phyloP scores from a whole-genome alignment of 30 jellyfish, hydroid and myxozoan species.

The Sanderia malayensis region DNA sequence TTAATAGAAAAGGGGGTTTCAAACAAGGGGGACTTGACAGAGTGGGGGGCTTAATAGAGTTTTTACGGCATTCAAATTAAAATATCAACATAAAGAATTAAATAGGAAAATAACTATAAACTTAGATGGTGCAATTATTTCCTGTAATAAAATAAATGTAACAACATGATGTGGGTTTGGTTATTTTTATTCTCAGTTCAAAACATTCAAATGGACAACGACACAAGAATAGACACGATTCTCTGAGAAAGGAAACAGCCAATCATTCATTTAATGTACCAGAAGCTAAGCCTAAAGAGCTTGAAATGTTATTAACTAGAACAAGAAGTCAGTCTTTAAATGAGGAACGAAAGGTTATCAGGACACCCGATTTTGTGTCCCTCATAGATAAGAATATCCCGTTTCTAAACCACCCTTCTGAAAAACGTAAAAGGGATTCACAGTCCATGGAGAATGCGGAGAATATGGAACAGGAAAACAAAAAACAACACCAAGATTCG shows the following conservation, averaged over 20 bases:
- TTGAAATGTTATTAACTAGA: background rate
- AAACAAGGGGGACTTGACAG: background rate
- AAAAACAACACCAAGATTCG: background rate
- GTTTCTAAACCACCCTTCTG: background rate
- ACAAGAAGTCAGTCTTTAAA: conserved; percentile 50
- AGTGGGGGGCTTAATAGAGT: background rate
- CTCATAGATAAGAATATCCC: background rate
- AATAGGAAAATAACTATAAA: too few relatives aligned
- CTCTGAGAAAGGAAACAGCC: conserved; percentile 15
- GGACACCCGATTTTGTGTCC: background rate
- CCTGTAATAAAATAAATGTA: background rate
- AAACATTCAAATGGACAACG: conserved; percentile 6
- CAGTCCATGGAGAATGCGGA: background rate
- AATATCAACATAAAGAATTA: background rate
- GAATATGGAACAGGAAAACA: background rate
- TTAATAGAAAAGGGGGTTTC: too few relatives aligned
- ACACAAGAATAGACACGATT: background rate
- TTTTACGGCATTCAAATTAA: background rate
- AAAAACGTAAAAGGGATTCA: background rate
- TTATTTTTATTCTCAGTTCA: background rate
- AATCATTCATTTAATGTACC: conserved; percentile 37
- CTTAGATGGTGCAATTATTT: background rate
- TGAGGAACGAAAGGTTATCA: conserved; percentile 19
- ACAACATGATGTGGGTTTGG: too few relatives aligned
- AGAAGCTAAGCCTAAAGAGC: conserved; percentile 2